Conservation (phyloP, 2,888 invertebrate genomes). For the Sinodicranocentrus sp. region DNA sequence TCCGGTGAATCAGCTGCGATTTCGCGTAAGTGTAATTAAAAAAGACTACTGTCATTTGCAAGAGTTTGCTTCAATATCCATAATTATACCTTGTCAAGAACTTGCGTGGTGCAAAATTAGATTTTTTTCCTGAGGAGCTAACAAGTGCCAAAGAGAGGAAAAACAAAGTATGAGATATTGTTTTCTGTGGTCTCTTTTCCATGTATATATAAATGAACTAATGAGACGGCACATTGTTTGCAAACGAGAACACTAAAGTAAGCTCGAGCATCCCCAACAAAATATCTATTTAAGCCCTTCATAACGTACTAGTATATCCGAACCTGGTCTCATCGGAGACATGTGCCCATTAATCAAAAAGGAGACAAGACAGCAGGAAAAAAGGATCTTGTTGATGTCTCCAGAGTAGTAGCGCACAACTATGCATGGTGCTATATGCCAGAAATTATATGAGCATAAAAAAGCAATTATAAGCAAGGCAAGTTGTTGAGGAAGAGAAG, state of each 20-base stretch:
- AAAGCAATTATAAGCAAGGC: slow-evolving; percentile 54
- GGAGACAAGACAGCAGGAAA: not conserved
- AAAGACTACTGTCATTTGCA: not conserved
- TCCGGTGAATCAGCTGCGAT: slow-evolving; percentile 77
- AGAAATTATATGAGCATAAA: slow-evolving; percentile 27
- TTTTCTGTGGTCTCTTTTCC: too few relatives aligned
- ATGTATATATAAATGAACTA: not conserved
- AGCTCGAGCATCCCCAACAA: too few relatives aligned
- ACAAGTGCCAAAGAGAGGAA: too few relatives aligned
- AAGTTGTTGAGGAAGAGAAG: slow-evolving; percentile 34
- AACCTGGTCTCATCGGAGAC: slow-evolving; percentile 20
- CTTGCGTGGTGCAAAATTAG: not conserved
- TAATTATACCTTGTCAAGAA: not conserved
- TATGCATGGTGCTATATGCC: not conserved
- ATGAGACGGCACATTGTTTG: not conserved
- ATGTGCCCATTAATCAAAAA: slow-evolving; percentile 51
- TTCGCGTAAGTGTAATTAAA: slow-evolving; percentile 76
- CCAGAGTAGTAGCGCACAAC: not conserved
- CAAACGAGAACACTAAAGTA: too few relatives aligned
- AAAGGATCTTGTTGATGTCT: not conserved
- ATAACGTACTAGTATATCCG: too few relatives aligned
- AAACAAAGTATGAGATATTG: too few relatives aligned
- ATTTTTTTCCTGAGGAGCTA: too few relatives aligned
- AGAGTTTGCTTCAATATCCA: not conserved
- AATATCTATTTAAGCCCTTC: too few relatives aligned